Conservation (phyloP, 2,113 vertebrate genomes). For the Hylia prasina region DNA sequence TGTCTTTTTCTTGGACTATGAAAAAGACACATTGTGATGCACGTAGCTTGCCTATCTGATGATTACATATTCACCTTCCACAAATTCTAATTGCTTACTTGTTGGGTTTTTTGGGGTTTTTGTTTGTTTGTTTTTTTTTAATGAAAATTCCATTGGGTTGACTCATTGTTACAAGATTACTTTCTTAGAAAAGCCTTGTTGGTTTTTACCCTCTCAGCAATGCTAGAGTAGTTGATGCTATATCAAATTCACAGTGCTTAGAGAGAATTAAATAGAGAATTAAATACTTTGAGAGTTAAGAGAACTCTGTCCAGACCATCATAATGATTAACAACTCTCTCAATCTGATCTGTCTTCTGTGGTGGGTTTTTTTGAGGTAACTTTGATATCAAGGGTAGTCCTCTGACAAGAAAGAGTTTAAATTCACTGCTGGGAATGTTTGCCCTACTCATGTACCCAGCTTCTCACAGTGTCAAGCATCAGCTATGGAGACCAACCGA, state of each 20-base stretch:
- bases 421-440: neutral
- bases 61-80: neutral
- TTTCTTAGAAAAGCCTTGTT: neutral
- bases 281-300: constrained; percentile 15
- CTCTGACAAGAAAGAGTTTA: neutral
- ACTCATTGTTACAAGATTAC: neutral
- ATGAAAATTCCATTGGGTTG: neutral
- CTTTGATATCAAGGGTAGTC: neutral
- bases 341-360: neutral
- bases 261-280: neutral
- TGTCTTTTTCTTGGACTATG: neutral
- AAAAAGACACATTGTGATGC: neutral
- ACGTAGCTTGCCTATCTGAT: neutral
- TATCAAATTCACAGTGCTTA: neutral
- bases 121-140: neutral
- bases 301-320: neutral
- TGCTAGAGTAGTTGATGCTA: neutral
- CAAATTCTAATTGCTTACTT: neutral
- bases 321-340: neutral
- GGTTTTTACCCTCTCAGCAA: neutral
- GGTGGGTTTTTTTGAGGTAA: neutral
- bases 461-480: neutral
- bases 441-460: neutral
- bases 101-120: no score
- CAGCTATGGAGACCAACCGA: neutral